Base-by-base conservation (phyloP, 23 tunicate genomes). In the Halocynthia roretzi region DNA sequence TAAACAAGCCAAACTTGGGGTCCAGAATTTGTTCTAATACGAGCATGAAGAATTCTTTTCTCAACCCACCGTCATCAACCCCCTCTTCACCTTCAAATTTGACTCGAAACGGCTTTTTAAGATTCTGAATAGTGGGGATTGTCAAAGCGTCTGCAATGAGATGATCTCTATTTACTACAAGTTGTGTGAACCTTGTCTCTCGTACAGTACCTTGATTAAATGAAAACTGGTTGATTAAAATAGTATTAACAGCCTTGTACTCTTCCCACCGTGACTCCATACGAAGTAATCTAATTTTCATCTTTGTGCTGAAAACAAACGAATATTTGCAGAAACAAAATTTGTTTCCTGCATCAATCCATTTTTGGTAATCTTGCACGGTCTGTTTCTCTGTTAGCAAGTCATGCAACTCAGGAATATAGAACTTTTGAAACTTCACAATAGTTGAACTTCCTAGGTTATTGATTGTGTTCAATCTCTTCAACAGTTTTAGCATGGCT, bases 1-100 rank as follows among this genome's bases (percentile, higher is more conserved):
- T 80, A 72, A 94, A 87, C 99, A 94, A 88, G 7, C 99, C 99
- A 81, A 88, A 94, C 62, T 87, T 94, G 2, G 99, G 99, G 61
- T 86, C 91, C 12, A 96, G 19, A 6, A 96, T 80, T 70, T 90
- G 88, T 75, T 85, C 76, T 22, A 96, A 56, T 50, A 90, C 86
- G 0, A 96, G 82, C 91, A 85, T 89, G 68, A 96, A 96, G 72
- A 96, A 96, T 67, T 96, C 99, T 75, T 96, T 96, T 8, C 96
- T 73, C 6, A 96, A 93, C 48, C 99, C 99, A 19, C 99, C 99
- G 18, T 83, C 99, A 79, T 96, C 99, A 70, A 85, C 84, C 61
- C 96, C 99, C 51, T 96, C 96, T 86, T 96, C 99, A 5, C 99
- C 99, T 7, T 64, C 52, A 69, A 96, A 96, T 51, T 86, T 86